Percentiles rank a stretch among this genome's conserved stretches.
These are phyloP conservation scores for Colletes gigas DNA, from an alignment of 1,140 invertebrate species.

Conservation along the genomic window DNA sequence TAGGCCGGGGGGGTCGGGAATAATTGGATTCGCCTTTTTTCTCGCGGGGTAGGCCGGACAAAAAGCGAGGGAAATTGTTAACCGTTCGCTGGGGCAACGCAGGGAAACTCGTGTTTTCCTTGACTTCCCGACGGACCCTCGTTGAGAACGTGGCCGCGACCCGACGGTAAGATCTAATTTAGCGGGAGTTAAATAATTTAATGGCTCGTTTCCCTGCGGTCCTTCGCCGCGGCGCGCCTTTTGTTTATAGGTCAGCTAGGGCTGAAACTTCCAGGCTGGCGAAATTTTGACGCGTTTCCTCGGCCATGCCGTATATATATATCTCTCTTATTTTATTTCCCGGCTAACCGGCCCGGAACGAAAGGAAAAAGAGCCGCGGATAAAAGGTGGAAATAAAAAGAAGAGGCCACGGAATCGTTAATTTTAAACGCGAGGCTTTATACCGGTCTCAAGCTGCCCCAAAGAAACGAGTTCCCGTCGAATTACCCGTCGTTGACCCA, in stretches of 20 bases:
- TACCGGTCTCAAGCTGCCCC: neutral
- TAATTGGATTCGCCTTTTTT: conserved; percentile 31
- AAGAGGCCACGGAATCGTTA: conserved; percentile 18
- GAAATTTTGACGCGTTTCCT: conserved; percentile 23
- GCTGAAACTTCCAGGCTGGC: neutral
- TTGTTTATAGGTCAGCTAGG: conserved; percentile 24
- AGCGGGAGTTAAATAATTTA: conserved; percentile 67
- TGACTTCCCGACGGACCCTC: neutral
- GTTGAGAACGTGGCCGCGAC: neutral
- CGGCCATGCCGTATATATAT: neutral
- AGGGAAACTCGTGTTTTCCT: neutral
- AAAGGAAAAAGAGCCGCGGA: no score
- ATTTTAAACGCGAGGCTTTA: conserved; percentile 31
- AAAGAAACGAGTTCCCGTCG: conserved; percentile 5
- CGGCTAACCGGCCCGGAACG: no score
- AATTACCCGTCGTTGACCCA: no score
- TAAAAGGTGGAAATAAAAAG: no score
- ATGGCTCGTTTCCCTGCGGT: conserved; percentile 52
- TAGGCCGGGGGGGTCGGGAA: neutral
- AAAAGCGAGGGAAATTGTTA: neutral
- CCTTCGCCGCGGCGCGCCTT: neutral
- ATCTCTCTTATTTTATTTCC: conserved; percentile 4
- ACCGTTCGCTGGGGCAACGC: neutral
- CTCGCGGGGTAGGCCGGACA: neutral
- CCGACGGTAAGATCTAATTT: conserved; percentile 63